Evolutionary conservation across 2,797 vertebrate genomes (phyloP), one percentile per base, ranked within the genome.

Genomic region (Adrianichthys oophorus): DNA sequence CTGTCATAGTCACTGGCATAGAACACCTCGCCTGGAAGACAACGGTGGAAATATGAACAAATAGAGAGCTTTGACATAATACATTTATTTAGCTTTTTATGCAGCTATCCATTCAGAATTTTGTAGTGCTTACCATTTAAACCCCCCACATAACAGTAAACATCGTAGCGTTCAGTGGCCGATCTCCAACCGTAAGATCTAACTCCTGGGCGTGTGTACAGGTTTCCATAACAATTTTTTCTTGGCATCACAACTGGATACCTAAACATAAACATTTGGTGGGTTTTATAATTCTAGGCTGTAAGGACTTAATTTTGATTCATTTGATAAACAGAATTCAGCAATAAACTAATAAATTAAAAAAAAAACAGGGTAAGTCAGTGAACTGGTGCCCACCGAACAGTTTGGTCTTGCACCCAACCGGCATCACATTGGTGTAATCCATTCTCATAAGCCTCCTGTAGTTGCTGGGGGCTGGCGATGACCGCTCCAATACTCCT

Each of bases 351-450:
- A 21, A n/a, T 41, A 1, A 10, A 13, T 4, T 19, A n/a, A 26
- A 18, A 15, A 26, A 24, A n/a, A 17, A 16, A 21, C 19, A 21
- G 21, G 8, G 8, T 29, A 44, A 16, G 29, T 5, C 37, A 26
- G 17, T 42, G 1, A 12, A 23, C 17, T 26, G 5, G 6, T 21
- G 2, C 85, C 77, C 68, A 99, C 97, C 97, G 94, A 74, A 98
- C 97, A 4, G 94, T 95, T 90, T 98, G 96, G 74, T 99, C 97
- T 0, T 93, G 85, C 69, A 99, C 90, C 97, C 97, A 99, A 66
- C 97, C 97, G 0, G 97, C 96, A 0, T 97, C 96, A 32, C 97
- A 99, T 75, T 98, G 96, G 86, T 98, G 94, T 7, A 95, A 93
- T 24, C 97, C 97, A 12, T 94, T 95, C 71, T 96, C 92, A 0